A percentile compares a stretch with the other conserved stretches of the same genome.
These are phyloP conservation scores for Montipora capitata DNA, from an alignment of 92 coral and sea anemone species.

Conservation along the genomic window DNA sequence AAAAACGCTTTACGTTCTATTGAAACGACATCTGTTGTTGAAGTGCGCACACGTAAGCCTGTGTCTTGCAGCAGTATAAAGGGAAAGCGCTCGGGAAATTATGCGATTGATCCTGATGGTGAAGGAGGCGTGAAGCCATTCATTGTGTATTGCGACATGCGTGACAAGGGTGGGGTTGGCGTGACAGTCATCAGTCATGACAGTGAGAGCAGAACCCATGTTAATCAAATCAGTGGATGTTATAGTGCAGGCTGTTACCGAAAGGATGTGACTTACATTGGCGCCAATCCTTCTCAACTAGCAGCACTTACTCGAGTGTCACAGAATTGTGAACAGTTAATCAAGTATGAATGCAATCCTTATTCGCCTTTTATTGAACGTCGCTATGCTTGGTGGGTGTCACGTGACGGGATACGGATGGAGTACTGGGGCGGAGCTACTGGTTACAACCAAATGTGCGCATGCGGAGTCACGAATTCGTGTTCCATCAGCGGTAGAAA, in stretches of 20 bases:
- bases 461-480: conserved; percentile 71
- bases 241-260: neutral
- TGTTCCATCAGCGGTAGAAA: conserved; percentile 48
- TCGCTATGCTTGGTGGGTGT: conserved; percentile 72
- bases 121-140: conserved; percentile 46
- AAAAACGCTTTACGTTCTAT: conserved; percentile 27
- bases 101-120: conserved; percentile 53
- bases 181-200: conserved; percentile 73
- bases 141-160: conserved; percentile 68
- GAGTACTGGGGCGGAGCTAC: conserved; percentile 80
- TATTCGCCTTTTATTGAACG: neutral
- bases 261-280: conserved; percentile 43
- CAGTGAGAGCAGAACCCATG: conserved; percentile 52
- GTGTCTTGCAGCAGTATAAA: conserved; percentile 31
- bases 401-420: conserved; percentile 73
- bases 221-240: neutral
- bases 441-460: conserved; percentile 54
- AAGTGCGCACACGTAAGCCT: too few relatives aligned
- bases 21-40: conserved; percentile 5
- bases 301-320: conserved; percentile 43
- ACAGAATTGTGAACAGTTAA: conserved; percentile 72
- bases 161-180: conserved; percentile 56
- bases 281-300: conserved; percentile 58
- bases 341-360: conserved; percentile 50
- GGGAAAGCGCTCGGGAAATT: conserved; percentile 26